Percentiles rank a stretch among this genome's conserved stretches.
These are phyloP conservation scores for Carapus acus DNA, from an alignment of 2,797 vertebrate genomes.

Conservation along the genomic window DNA sequence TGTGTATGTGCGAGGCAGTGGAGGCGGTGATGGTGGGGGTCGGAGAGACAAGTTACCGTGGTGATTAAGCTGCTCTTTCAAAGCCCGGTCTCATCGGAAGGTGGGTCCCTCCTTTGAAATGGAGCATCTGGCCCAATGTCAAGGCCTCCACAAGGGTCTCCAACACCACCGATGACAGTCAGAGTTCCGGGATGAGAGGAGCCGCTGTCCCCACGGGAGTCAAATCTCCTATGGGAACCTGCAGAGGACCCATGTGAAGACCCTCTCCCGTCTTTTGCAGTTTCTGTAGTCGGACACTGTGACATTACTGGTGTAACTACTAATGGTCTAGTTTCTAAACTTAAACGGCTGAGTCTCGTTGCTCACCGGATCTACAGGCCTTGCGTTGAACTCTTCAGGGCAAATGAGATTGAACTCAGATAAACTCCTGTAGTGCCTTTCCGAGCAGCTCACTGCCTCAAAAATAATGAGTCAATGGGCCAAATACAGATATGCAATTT, in stretches of 20 bases:
- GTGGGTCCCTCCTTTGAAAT: conserved; percentile 54
- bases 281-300: no score
- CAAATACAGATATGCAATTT: no score
- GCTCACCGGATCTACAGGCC: no score
- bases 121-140: conserved; percentile 42
- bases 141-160: conserved; percentile 44
- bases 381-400: no score
- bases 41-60: conserved; percentile 47
- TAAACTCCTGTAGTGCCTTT: no score
- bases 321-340: no score
- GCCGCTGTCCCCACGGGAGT: conserved; percentile 17
- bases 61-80: conserved; percentile 66
- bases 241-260: conserved; percentile 3
- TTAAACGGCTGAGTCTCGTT: no score
- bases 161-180: conserved; percentile 55
- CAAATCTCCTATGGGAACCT: conserved; percentile 54
- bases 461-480: no score
- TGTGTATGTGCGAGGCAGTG: conserved; percentile 8
- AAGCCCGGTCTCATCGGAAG: conserved; percentile 43
- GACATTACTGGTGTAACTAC: no score
- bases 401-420: no score
- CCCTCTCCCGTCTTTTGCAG: conserved; percentile 18
- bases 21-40: not conserved
- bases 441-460: no score
- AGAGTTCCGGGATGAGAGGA: conserved; percentile 36